Percentiles rank a stretch among this genome's conserved stretches.
phyloP scores from a whole-genome alignment of 2,113 vertebrate genomes.

The Butorides virescens region DNA sequence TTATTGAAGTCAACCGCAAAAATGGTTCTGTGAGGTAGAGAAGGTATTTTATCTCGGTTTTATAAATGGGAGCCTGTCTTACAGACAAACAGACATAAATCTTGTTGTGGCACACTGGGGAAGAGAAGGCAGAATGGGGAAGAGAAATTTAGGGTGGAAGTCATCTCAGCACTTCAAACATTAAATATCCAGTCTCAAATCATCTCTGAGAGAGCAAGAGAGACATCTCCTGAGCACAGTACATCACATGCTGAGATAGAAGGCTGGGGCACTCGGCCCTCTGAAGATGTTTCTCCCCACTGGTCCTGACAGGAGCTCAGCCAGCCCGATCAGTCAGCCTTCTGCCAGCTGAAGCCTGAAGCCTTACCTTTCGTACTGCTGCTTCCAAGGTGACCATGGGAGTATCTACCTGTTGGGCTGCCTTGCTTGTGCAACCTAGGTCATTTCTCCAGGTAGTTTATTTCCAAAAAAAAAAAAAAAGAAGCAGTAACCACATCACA shows the following conservation, averaged over 20 bases:
- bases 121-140: background rate
- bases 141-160: background rate
- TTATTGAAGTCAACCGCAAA: background rate
- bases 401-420: background rate
- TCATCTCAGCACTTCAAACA: background rate
- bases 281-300: background rate
- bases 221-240: background rate
- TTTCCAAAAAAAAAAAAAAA: background rate
- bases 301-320: background rate
- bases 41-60: background rate
- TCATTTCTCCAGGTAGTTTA: background rate
- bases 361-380: background rate
- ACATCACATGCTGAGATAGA: background rate
- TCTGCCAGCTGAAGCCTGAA: background rate
- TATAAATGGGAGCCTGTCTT: background rate
- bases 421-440: background rate
- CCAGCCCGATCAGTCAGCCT: background rate
- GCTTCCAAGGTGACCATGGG: background rate
- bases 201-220: background rate
- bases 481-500: rapidly evolving
- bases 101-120: background rate
- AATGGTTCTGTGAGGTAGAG: background rate
- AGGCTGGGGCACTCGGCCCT: rapidly evolving
- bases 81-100: background rate
- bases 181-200: background rate